A percentile compares a stretch with the other conserved stretches of the same genome.
phyloP scores from a whole-genome alignment of 2,888 invertebrate genomes.

The Nomada ferruginata region DNA sequence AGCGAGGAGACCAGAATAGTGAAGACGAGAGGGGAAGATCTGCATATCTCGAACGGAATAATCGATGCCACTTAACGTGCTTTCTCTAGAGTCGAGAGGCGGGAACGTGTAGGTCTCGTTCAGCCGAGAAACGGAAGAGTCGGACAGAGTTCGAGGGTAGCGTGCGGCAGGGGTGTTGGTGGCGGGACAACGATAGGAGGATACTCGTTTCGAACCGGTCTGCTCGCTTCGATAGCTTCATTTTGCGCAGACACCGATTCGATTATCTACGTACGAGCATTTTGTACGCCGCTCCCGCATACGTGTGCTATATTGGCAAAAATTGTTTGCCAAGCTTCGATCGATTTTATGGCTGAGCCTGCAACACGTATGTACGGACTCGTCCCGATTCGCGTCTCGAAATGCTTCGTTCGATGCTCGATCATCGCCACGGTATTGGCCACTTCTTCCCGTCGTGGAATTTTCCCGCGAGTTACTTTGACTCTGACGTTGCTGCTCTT shows the following conservation, averaged over 20 bases:
- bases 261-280: conserved; percentile 36
- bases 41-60: conserved; percentile 81
- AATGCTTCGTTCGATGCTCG: too few species aligned
- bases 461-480: too few species aligned
- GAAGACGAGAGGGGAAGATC: conserved; percentile 58
- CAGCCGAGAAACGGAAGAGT: conserved; percentile 30
- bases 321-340: conserved; percentile 40
- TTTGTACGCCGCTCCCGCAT: neutral
- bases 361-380: neutral
- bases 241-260: conserved; percentile 41
- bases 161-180: neutral
- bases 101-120: conserved; percentile 22
- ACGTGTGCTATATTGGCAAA: conserved; percentile 38
- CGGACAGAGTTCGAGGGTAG: neutral
- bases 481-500: too few species aligned
- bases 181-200: conserved; percentile 19
- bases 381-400: neutral
- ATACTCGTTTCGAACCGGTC: conserved; percentile 21
- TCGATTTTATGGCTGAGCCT: conserved; percentile 34
- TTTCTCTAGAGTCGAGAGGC: conserved; percentile 51
- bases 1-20: conserved; percentile 15
- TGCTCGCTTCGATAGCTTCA: conserved; percentile 22
- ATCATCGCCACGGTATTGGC: too few species aligned
- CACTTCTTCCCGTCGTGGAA: too few species aligned
- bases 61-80: conserved; percentile 79